These are phyloP conservation scores for Tubulanus polymorphus DNA, from an alignment of 2,888 invertebrate genomes.

Conservation along the genomic window DNA sequence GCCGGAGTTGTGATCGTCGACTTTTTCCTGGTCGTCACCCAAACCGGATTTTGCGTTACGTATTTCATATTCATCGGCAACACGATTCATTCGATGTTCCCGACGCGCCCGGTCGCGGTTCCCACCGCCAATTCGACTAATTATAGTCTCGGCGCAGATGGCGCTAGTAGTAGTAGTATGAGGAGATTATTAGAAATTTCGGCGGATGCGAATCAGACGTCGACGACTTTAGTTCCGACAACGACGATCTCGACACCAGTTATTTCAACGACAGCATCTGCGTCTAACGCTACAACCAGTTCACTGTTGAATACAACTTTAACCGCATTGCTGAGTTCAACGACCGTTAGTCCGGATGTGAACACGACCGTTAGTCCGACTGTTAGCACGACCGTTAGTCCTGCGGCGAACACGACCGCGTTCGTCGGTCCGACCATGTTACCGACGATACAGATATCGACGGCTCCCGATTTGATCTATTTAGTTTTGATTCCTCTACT, in stretches of 20 bases:
- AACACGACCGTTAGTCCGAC: neutral
- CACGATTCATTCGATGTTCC: slow-evolving; percentile 38
- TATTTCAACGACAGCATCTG: neutral
- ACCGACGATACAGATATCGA: no score
- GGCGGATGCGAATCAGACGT: no score
- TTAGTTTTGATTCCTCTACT: slow-evolving; percentile 39
- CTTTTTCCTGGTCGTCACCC: slow-evolving; percentile 40
- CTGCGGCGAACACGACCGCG: slow-evolving; percentile 7
- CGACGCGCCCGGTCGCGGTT: slow-evolving; percentile 12
- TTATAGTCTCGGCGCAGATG: neutral
- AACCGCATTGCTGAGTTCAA: no score
- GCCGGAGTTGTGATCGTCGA: slow-evolving; percentile 38
- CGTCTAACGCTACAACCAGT: neutral
- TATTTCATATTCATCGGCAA: slow-evolving; percentile 50
- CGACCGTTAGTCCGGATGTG: neutral
- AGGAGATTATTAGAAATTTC: neutral
- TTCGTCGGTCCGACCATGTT: slow-evolving; percentile 4
- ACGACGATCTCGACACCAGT: neutral
- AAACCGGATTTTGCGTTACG: slow-evolving; percentile 43
- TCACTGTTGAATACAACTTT: no score
- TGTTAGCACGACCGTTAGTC: neutral
- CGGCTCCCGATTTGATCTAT: slow-evolving; percentile 33
- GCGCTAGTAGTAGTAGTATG: neutral
- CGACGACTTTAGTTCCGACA: neutral
- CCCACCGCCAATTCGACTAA: slow-evolving; percentile 3